phyloP scores from a whole-genome alignment of 1,140 invertebrate genomes.

The Carposina sasakii region DNA sequence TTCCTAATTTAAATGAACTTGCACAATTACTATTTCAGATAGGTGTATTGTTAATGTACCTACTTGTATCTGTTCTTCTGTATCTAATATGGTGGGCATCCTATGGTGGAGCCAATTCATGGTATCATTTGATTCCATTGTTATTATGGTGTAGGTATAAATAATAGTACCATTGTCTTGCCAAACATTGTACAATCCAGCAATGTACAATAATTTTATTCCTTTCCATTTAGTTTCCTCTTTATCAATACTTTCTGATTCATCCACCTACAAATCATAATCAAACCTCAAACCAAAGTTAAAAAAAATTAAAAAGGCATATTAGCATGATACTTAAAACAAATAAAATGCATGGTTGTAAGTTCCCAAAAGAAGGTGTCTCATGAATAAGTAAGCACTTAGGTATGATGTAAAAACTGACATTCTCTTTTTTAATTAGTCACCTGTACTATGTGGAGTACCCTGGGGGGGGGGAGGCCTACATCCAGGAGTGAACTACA shows the following conservation, averaged over 20 bases:
- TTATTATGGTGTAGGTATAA: slow-evolving; percentile 85
- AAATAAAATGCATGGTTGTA: too few relatives aligned
- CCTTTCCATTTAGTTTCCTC: slow-evolving; percentile 76
- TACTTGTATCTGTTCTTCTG: slow-evolving; percentile 79
- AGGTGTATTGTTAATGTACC: slow-evolving; percentile 22
- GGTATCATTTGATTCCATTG: slow-evolving; percentile 81
- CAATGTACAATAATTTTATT: slow-evolving; percentile 80
- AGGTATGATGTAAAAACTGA: too few relatives aligned
- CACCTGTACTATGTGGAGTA: too few relatives aligned
- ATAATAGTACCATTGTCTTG: slow-evolving; percentile 74
- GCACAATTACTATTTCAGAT: background rate
- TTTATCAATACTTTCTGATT: slow-evolving; percentile 69
- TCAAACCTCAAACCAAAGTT: too few relatives aligned
- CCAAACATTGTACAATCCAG: slow-evolving; percentile 84
- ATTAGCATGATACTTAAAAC: too few relatives aligned
- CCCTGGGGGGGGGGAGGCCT: too few relatives aligned
- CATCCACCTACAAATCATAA: slow-evolving; percentile 71
- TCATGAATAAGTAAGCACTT: too few relatives aligned
- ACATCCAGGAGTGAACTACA: too few relatives aligned
- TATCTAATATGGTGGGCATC: slow-evolving; percentile 84
- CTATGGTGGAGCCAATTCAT: slow-evolving; percentile 85
- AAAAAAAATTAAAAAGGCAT: too few relatives aligned
- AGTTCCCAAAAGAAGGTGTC: too few relatives aligned
- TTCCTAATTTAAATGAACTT: too few relatives aligned
- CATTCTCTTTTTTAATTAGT: too few relatives aligned